These are phyloP conservation scores for Sarcophaga carnaria DNA, from an alignment of 2,888 invertebrate species.

Conservation along the genomic window DNA sequence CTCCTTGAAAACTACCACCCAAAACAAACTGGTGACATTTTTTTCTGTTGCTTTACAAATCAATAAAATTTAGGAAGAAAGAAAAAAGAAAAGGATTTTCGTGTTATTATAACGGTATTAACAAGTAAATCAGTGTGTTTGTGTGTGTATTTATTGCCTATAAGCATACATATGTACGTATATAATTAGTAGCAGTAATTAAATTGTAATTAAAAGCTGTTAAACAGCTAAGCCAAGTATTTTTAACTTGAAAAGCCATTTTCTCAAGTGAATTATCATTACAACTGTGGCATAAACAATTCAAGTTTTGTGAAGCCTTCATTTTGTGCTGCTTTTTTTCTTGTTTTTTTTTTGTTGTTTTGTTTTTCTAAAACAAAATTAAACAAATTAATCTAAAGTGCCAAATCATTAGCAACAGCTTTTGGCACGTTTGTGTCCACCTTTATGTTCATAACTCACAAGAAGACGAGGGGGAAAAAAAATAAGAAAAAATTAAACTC, in stretches of 20 bases:
- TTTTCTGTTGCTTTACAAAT: not conserved
- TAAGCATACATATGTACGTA: not conserved
- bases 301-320: constrained; percentile 31
- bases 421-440: constrained; percentile 61
- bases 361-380: constrained; percentile 23
- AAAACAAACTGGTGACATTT: not conserved
- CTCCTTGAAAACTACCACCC: constrained; percentile 48
- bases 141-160: no score
- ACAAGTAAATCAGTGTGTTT: no score
- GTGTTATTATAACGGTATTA: no score
- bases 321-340: not conserved
- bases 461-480: no score
- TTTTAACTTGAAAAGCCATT: not conserved
- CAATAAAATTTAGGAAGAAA: not conserved
- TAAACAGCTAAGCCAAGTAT: constrained; percentile 53
- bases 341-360: not conserved
- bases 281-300: constrained; percentile 51
- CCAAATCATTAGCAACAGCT: constrained; percentile 60
- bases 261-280: constrained; percentile 27
- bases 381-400: constrained; percentile 63
- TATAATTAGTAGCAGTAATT: constrained; percentile 44
- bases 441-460: constrained; percentile 15
- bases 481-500: not conserved
- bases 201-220: constrained; percentile 59
- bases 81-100: no score